Percentiles rank a stretch among this genome's conserved stretches.
Conservation (phyloP, 2,888 invertebrate genomes). For the Amblyjoppa proteus region DNA sequence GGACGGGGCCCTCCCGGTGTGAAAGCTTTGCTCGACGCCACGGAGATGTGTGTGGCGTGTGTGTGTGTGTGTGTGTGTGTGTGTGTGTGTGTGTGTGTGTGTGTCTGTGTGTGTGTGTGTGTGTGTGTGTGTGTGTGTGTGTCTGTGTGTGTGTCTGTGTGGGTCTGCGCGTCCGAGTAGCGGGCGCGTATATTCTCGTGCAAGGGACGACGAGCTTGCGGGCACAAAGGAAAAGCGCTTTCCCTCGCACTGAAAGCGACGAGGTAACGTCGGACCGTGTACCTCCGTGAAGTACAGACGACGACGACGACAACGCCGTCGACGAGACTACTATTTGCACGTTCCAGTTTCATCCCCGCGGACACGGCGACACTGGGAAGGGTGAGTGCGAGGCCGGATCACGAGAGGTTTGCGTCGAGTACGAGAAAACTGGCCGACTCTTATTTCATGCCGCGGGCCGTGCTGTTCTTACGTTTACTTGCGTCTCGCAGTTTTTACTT, state of each 20-base stretch:
- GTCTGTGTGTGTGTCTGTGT: not conserved
- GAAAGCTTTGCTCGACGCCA: constrained; percentile 19
- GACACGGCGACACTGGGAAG: constrained; percentile 8
- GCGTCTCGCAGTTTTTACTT: not conserved
- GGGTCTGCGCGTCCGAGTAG: not conserved
- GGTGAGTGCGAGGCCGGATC: constrained; percentile 1
- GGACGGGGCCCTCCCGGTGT: not conserved
- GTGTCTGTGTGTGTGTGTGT: not conserved
- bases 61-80: not conserved
- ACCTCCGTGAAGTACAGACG: constrained; percentile 20
- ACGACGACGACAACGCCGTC: constrained; percentile 24
- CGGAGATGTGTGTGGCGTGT: not conserved
- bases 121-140: not conserved
- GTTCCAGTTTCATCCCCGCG: constrained; percentile 38
- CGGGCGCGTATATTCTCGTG: constrained; percentile 9
- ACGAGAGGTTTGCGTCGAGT: constrained; percentile 30
- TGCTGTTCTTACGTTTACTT: not conserved
- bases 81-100: too few species aligned
- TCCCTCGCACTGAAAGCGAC: constrained; percentile 41
- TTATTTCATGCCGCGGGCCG: constrained; percentile 2
- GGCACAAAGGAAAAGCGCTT: constrained; percentile 40
- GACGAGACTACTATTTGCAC: constrained; percentile 41
- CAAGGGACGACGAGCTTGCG: constrained; percentile 18
- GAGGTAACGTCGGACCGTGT: constrained; percentile 33
- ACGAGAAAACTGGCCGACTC: not conserved